Conservation (phyloP, 2,113 vertebrate genomes). For the Dicaeum eximium region DNA sequence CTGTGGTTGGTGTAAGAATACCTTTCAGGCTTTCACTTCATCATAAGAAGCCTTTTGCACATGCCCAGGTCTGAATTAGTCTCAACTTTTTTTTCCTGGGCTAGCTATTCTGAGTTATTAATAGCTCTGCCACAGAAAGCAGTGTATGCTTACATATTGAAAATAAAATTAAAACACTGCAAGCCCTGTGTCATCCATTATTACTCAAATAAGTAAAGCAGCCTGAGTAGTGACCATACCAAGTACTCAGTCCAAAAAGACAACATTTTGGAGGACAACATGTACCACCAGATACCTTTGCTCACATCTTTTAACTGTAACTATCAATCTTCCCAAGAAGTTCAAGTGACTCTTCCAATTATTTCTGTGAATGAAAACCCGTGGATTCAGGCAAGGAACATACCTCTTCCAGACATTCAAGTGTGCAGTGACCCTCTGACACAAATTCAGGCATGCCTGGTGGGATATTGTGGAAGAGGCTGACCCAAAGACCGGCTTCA, state of each 20-base stretch:
- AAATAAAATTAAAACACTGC: neutral
- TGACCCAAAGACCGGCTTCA: conserved; percentile 88
- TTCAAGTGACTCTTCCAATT: neutral
- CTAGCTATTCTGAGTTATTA: neutral
- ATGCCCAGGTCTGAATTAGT: neutral
- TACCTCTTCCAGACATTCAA: conserved; percentile 87
- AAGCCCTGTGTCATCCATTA: neutral
- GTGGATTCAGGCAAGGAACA: neutral
- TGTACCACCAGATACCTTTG: neutral
- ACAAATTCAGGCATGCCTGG: conserved; percentile 82
- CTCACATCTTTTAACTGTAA: neutral
- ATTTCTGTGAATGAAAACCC: neutral
- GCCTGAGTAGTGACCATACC: neutral
- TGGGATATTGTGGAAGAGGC: conserved; percentile 87
- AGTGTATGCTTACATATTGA: neutral
- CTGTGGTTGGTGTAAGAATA: neutral
- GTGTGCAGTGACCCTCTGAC: conserved; percentile 86
- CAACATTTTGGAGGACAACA: neutral
- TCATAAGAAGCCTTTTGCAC: neutral
- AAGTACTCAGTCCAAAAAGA: neutral
- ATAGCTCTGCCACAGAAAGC: neutral
- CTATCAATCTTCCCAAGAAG: neutral
- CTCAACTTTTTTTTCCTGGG: neutral
- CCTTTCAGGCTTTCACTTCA: neutral
- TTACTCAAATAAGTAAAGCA: neutral